Percentiles rank a stretch among this genome's conserved stretches.
phyloP scores from a whole-genome alignment of 2,888 invertebrate genomes.

The Epistrophe eligans region DNA sequence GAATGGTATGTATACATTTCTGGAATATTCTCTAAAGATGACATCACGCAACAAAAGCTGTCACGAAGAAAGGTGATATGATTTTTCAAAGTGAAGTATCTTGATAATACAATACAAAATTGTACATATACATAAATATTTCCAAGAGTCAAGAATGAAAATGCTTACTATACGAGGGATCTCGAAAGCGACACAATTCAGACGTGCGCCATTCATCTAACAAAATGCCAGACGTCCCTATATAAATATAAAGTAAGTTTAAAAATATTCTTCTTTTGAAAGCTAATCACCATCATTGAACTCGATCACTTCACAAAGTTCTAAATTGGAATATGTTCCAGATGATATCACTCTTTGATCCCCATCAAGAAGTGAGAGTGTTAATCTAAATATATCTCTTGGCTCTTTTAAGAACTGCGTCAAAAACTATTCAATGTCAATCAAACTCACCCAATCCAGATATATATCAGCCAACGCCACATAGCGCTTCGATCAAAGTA shows the following conservation, averaged over 20 bases:
- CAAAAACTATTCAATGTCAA: constrained; percentile 64
- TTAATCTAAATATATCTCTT: constrained; percentile 48
- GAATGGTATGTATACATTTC: no score
- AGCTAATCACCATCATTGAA: constrained; percentile 59
- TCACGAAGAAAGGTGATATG: background rate
- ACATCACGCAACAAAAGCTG: background rate
- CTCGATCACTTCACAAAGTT: constrained; percentile 44
- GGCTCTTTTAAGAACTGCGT: constrained; percentile 23
- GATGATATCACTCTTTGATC: constrained; percentile 71
- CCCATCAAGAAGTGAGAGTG: constrained; percentile 37
- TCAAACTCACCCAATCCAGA: constrained; percentile 53
- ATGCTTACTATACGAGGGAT: background rate
- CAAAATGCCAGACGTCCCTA: background rate
- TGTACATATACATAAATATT: no score
- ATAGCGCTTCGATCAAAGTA: constrained; percentile 65
- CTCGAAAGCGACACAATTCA: background rate
- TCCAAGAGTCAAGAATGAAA: no score
- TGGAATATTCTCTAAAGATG: no score
- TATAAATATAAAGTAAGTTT: background rate
- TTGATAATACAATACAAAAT: no score
- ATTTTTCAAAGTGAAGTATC: no score
- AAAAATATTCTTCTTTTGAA: constrained; percentile 12
- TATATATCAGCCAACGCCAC: constrained; percentile 55
- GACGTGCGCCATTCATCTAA: background rate
- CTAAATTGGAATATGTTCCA: constrained; percentile 62